Percentiles rank a stretch among this genome's conserved stretches.
Conservation (phyloP, 2,797 vertebrate genomes). For the Nyctalus aviator region DNA sequence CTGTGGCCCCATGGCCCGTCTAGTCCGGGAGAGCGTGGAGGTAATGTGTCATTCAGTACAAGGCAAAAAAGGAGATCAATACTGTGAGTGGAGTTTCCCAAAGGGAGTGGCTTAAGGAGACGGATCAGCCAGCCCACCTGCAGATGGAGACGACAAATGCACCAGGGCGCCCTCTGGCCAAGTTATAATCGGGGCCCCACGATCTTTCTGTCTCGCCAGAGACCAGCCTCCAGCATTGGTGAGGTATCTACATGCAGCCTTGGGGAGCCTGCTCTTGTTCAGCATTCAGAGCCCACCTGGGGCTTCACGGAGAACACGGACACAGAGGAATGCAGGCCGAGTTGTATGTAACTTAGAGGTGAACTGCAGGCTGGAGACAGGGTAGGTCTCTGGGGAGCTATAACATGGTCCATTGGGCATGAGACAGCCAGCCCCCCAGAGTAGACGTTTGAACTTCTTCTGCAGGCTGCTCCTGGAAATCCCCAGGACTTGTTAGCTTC, state of each 20-base stretch:
- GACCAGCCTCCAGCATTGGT: conserved; percentile 84
- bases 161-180: conserved; percentile 67
- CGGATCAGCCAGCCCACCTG: conserved; percentile 75
- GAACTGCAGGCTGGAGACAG: conserved; percentile 30
- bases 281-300: neutral
- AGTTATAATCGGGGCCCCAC: conserved; percentile 80
- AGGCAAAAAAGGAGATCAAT: conserved; percentile 81
- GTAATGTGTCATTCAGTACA: conserved; percentile 82
- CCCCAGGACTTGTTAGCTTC: conserved; percentile 30
- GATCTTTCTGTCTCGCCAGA: conserved; percentile 76
- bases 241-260: conserved; percentile 86
- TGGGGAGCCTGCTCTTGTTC: conserved; percentile 74
- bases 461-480: conserved; percentile 39
- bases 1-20: neutral
- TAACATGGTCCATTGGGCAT: conserved; percentile 10
- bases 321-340: neutral
- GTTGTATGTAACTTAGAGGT: neutral
- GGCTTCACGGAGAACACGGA: conserved; percentile 57
- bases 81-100: conserved; percentile 72
- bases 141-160: conserved; percentile 79
- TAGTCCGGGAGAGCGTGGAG: conserved; percentile 73
- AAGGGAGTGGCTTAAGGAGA: conserved; percentile 73
- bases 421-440: neutral
- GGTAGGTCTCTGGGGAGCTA: conserved; percentile 48
- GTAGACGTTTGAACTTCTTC: conserved; percentile 35